Evolutionary conservation across 1,140 invertebrate species (phyloP).

Genomic region (Carcinoscorpius rotundicauda): DNA sequence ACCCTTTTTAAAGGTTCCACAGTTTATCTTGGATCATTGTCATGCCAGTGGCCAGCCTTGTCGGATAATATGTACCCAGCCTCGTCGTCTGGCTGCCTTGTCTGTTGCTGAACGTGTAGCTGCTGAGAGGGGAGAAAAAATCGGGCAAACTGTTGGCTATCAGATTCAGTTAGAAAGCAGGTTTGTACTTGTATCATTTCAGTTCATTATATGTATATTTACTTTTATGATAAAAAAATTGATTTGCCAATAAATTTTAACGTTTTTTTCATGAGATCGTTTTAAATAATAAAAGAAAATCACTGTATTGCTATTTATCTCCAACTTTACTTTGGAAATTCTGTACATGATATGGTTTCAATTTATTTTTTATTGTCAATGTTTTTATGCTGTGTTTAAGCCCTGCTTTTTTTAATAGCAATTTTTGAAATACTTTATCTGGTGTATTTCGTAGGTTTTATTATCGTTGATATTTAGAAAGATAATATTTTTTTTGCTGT

Average conservation of each 20-base stretch:
- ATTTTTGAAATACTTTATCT: no score
- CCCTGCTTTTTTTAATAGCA: no score
- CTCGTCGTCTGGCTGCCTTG: constrained; percentile 76
- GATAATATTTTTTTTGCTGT: no score
- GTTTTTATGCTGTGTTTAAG: no score
- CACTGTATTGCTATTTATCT: background rate
- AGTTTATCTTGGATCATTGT: constrained; percentile 92
- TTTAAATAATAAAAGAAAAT: constrained; percentile 2
- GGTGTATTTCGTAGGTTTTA: no score
- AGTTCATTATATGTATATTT: constrained; percentile 1
- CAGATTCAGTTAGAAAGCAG: constrained; percentile 76
- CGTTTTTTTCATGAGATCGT: background rate
- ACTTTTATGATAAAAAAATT: background rate
- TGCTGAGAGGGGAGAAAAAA: constrained; percentile 69
- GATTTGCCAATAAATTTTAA: constrained; percentile 12
- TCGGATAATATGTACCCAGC: constrained; percentile 85
- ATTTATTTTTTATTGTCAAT: no score
- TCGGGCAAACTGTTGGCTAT: constrained; percentile 83
- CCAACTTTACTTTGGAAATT: background rate
- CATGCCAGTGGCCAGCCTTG: constrained; percentile 61
- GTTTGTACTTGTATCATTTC: constrained; percentile 22
- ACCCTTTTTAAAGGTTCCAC: constrained; percentile 52
- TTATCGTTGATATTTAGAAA: no score
- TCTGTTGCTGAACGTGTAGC: constrained; percentile 66
- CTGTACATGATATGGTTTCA: no score